Evolutionary conservation across 2,113 vertebrate species (phyloP).

Genomic region (Casuarius casuarius): DNA sequence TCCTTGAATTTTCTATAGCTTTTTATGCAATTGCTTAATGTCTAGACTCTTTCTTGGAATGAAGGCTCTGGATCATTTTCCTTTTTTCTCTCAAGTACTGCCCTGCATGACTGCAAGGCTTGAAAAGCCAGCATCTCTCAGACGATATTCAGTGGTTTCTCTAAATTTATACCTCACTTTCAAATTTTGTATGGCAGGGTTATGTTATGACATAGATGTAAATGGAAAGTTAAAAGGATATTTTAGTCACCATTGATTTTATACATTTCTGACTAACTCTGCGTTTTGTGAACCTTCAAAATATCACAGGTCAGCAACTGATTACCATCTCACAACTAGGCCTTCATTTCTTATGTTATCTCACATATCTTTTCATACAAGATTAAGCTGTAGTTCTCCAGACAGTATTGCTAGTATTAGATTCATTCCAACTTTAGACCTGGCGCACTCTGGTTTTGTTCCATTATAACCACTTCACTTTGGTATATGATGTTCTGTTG

Average conservation of each 20-base stretch:
- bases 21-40: constrained; percentile 39
- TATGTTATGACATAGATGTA: not conserved
- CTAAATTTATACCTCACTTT: not conserved
- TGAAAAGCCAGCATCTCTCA: not conserved
- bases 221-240: not conserved
- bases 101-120: not conserved
- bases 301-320: not conserved
- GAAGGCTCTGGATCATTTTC: constrained; percentile 15
- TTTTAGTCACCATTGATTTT: not conserved
- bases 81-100: not conserved
- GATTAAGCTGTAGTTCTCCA: not conserved
- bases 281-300: not conserved
- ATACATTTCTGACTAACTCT: not conserved
- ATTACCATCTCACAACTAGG: not conserved
- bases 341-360: not conserved
- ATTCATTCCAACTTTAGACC: not conserved
- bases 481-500: not conserved
- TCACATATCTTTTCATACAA: not conserved
- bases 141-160: not conserved
- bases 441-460: not conserved
- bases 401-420: not conserved
- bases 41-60: constrained; percentile 64
- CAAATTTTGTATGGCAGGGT: not conserved
- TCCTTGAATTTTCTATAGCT: constrained; percentile 39
- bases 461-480: not conserved